Evolutionary conservation across 2,888 invertebrate genomes (phyloP), one percentile per base, ranked within the genome.

Genomic region (Ophonus ardosiacus): DNA sequence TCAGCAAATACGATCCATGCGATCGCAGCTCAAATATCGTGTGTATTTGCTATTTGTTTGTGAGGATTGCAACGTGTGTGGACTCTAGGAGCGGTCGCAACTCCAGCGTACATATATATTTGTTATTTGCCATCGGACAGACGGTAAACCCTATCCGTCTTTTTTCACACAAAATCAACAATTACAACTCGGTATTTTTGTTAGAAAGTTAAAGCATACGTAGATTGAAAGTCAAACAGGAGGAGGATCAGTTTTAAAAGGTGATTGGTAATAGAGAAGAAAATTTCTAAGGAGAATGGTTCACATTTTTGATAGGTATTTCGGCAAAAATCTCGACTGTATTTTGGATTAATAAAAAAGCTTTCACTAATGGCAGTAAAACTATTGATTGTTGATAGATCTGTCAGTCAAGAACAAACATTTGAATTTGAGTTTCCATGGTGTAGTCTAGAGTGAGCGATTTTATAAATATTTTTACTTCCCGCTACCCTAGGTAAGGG

Each of bases 101-200:
- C 31, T 24, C 8, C 17, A 63, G 24, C 7, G n/a, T 59, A 63
- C 7, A 18, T 59, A 17, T 56, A 13, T 63, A 63, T 63, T 63
- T 63, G 24, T 24, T 68, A 15, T 59, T 17, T 59, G 17, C 68
- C 38, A 31, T 68, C 68, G 63, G 63, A 51, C 43, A 51, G 10
- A 51, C 43, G 43, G 43, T 51, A 51, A 51, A 51, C 43, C 43
- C 43, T 8, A 51, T 51, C 43, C 43, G 43, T 13, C 43, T 51
- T 51, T 51, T 51, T 51, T 51, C 43, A 8, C 13, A 13, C 43
- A 51, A 51, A 51, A 68, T 68, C 24, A 68, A 68, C 68, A 68
- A 68, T 68, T 68, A 31, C 68, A 68, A 68, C n/a, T 68, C 8
- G 38, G 38, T 15, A 68, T 68, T 63, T 63, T 63, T 51, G 43